A percentile compares a stretch with the other conserved stretches of the same genome.
These are phyloP conservation scores for Mythimna lalbum DNA, from an alignment of 2,888 invertebrate genomes.

Conservation along the genomic window DNA sequence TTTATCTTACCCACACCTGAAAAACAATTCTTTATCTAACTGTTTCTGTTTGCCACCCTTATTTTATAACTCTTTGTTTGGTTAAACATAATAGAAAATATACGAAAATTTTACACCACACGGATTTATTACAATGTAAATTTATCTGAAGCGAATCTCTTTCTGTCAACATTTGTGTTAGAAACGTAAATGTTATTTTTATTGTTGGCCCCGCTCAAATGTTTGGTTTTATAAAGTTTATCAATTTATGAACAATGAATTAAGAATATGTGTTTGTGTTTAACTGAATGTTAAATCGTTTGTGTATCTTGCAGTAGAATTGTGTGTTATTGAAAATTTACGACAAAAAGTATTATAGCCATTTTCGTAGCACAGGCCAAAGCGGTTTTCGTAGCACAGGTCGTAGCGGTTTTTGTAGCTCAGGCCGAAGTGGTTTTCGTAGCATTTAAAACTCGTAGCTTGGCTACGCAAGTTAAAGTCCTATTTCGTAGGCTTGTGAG, in stretches of 20 bases:
- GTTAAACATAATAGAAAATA: constrained; percentile 64
- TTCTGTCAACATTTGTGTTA: constrained; percentile 64
- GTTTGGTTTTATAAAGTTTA: constrained; percentile 48
- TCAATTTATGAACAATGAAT: constrained; percentile 51
- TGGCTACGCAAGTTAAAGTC: constrained; percentile 41
- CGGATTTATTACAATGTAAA: constrained; percentile 66
- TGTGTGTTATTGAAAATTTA: constrained; percentile 10
- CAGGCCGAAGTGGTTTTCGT: not conserved
- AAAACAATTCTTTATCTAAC: constrained; percentile 61
- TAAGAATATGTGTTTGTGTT: constrained; percentile 47
- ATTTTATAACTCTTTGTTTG: constrained; percentile 63
- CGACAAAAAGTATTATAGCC: not conserved
- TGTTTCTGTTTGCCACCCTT: constrained; percentile 52
- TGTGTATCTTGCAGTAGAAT: constrained; percentile 1
- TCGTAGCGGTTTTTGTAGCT: not conserved
- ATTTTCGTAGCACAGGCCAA: not conserved
- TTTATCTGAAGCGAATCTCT: constrained; percentile 65
- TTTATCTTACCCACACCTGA: constrained; percentile 46
- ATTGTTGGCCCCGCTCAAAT: constrained; percentile 32
- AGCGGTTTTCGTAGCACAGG: constrained; percentile 10
- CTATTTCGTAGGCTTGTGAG: constrained; percentile 45
- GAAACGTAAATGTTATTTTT: constrained; percentile 56
- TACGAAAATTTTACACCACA: constrained; percentile 63
- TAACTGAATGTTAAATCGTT: constrained; percentile 20
- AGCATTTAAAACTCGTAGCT: constrained; percentile 24